These are phyloP conservation scores for Platycheirus rosarum DNA, from an alignment of 2,888 invertebrate genomes.

Conservation along the genomic window DNA sequence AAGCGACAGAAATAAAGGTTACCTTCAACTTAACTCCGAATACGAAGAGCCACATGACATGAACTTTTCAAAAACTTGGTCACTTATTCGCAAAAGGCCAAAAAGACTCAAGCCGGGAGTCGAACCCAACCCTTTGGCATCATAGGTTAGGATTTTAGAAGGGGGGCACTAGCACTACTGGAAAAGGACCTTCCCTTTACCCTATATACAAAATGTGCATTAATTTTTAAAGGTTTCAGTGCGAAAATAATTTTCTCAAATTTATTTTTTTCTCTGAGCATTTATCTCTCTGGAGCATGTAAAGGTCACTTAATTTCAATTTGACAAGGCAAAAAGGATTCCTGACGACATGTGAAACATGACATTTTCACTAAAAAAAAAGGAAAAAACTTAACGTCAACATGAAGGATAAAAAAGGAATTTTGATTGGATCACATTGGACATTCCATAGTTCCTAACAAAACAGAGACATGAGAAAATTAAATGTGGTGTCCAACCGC, in stretches of 20 bases:
- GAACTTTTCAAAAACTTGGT: too few relatives aligned
- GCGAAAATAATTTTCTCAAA: slow-evolving; percentile 13
- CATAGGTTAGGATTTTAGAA: too few relatives aligned
- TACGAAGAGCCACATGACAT: too few relatives aligned
- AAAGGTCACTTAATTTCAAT: slow-evolving; percentile 58
- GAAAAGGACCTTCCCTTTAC: too few relatives aligned
- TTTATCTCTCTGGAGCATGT: neutral
- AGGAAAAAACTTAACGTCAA: neutral
- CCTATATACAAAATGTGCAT: slow-evolving; percentile 12
- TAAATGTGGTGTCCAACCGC: slow-evolving; percentile 39
- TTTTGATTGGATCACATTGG: slow-evolving; percentile 57
- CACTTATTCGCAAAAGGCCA: too few relatives aligned
- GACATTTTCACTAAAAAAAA: slow-evolving; percentile 12
- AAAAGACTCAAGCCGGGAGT: too few relatives aligned
- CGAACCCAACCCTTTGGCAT: too few relatives aligned
- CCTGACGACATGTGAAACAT: slow-evolving; percentile 18
- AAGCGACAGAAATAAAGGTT: too few relatives aligned
- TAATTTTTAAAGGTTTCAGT: slow-evolving; percentile 41
- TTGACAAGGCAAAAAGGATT: slow-evolving; percentile 45
- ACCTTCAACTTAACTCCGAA: too few relatives aligned
- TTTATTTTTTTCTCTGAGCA: neutral
- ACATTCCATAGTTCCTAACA: slow-evolving; percentile 22
- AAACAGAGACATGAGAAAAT: slow-evolving; percentile 19
- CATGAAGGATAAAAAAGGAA: slow-evolving; percentile 24
- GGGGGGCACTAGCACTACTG: too few relatives aligned